Base-by-base conservation (phyloP, 37 sponge, comb jelly and placozoan genomes). In the Aplysina aerophoba region DNA sequence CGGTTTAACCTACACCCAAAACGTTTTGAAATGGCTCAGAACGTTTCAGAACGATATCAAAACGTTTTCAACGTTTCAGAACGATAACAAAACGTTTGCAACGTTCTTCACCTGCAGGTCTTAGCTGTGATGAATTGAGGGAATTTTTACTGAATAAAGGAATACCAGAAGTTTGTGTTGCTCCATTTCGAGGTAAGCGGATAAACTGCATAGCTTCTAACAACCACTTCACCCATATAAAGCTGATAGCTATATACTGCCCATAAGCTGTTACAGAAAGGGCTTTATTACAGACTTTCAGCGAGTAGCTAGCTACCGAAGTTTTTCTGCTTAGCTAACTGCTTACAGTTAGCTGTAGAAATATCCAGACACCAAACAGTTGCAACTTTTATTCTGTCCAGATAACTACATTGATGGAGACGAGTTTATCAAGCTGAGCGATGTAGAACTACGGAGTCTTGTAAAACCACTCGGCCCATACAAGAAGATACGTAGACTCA, bases 391-490 rank as follows among this genome's bases (percentile, higher is more conserved):
- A 22, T 67, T 67, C 69, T 67, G 25, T 22, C 69, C 27, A 67
- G 69, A 67, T 67, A 67, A 67, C 27, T 67, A 67, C 27, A 67
- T 67, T 24, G 69, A 67, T 67, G 69, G 69, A 25, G 69, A 67
- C 27, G 69, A 67, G 27, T 67, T 67, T 22, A 14, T 67, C 19
- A 67, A 22, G 69, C 27, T 67, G 27, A 67, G 25, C 69, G 69
- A 67, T 67, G 19, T 28, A 24, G 69, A 67, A 28, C 69, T 25
- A 22, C 69, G n/a, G 27, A 25, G 28, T 67, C 69, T 67, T 67
- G 69, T 67, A 22, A 67, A 67, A 14, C 25, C 69, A 25, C 69
- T 67, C 27, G 28, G 69, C 28, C 69, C 28, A 67, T 67, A 67
- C 69, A 67, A 67, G 27, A 67, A 67, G 69, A 67, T 67, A 15